These are phyloP conservation scores for Anthopleura sola DNA, from an alignment of 64 coral and sea anemone species.

Conservation along the genomic window DNA sequence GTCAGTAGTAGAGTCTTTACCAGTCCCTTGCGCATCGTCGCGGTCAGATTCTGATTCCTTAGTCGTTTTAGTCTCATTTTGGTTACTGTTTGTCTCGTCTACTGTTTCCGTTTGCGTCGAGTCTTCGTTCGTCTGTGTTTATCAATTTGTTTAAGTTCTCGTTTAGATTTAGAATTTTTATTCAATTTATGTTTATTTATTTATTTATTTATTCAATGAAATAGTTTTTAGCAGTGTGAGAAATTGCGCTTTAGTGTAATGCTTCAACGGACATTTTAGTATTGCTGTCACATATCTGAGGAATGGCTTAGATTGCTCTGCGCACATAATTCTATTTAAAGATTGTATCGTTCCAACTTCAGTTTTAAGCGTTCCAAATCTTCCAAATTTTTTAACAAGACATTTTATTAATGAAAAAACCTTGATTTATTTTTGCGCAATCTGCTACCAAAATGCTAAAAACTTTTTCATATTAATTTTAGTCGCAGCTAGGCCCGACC, in stretches of 20 bases:
- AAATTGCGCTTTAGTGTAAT: not conserved
- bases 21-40: not conserved
- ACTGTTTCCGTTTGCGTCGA: not conserved
- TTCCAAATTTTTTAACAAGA: too few relatives aligned
- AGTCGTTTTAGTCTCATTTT: not conserved
- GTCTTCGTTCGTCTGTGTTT: slow-evolving; percentile 7
- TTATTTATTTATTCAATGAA: not conserved
- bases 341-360: too few relatives aligned
- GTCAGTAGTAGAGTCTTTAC: not conserved
- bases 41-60: not conserved
- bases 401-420: not conserved
- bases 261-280: too few relatives aligned
- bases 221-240: not conserved
- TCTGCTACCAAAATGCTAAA: not conserved
- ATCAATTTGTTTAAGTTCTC: not conserved
- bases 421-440: not conserved
- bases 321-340: too few relatives aligned
- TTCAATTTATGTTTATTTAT: not conserved
- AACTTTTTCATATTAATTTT: not conserved
- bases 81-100: not conserved
- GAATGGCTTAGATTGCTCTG: too few relatives aligned
- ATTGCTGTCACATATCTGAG: too few relatives aligned
- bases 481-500: not conserved
- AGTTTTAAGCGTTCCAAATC: too few relatives aligned
- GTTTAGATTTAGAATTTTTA: slow-evolving; percentile 4